Evolutionary conservation across 2,113 vertebrate species (phyloP), one percentile per base, ranked within the genome.

Genomic region (Rutilus rutilus): DNA sequence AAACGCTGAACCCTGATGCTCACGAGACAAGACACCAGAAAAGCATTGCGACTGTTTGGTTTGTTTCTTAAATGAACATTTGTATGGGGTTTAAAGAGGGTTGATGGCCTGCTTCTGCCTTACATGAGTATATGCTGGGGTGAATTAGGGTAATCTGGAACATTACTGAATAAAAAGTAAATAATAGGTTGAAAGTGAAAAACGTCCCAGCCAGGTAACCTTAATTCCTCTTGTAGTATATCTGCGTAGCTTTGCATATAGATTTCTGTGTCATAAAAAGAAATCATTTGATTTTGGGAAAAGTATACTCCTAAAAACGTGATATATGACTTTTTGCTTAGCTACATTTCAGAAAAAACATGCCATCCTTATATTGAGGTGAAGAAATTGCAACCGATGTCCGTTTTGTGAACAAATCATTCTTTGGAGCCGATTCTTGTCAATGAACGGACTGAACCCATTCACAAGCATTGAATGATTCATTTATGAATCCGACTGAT

Each of bases 1-100:
- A 78, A 23, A 33, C 10, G 27, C 19, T 84, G 45, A 87, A 21
- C 14, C 36, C 45, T 54, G 65, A 62, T 45, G 75, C 45, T 78
- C 45, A 79, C 84, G 62, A 39, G 52, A 79, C 50, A 78, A 69
- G 39, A 76, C 75, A 69, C 21, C 50, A 71, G 17, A 11, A 39
- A 25, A 75, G 27, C 62, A 80, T 89, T 88, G 75, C 42, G 62
- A 21, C 60, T 82, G 79, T 67, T 82, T 82, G 39, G 15, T 82
- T 82, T 77, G 75, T 25, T 50, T 77, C 54, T 54, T 54, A 77
- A 77, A 77, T 42, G 42, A n/a, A 33, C 25, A 9, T 17, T 54
- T 54, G 75, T 67, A 14, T 30, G 42, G 64, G 42, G 25, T 82
- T 82, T 54, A 82, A 82, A 69, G 10, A 69, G 64, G 80, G 11